Conservation (phyloP, 2,113 vertebrate genomes). For the Pelvicachromis taeniatus region DNA sequence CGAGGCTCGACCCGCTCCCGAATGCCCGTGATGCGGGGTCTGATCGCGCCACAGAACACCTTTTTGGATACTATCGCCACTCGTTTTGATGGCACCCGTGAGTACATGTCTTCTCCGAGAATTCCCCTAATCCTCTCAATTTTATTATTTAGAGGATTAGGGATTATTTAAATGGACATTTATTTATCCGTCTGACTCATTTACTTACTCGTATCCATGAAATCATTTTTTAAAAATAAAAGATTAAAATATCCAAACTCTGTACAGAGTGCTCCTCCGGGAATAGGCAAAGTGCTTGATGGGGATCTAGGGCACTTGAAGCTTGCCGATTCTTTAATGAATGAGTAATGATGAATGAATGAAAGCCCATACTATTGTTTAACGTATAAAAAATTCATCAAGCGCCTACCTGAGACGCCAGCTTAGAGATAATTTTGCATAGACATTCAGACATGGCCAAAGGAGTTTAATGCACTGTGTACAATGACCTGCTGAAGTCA, state of each 20-base stretch:
- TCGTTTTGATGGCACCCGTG: constrained; percentile 72
- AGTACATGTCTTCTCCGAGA: constrained; percentile 14
- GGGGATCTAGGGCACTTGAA: not conserved
- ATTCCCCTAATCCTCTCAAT: not conserved
- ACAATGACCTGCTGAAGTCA: not conserved
- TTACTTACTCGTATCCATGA: not conserved
- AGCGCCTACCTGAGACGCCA: not conserved
- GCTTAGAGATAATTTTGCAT: not conserved
- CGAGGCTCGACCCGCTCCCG: constrained; percentile 67
- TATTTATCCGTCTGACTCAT: not conserved
- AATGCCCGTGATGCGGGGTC: constrained; percentile 68
- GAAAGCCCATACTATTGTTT: not conserved
- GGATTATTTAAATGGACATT: no score
- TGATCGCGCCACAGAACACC: constrained; percentile 70
- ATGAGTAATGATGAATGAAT: constrained; percentile 20
- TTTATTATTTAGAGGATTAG: no score
- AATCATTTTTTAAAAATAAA: accelerated
- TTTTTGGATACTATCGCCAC: constrained; percentile 72
- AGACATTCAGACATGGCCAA: not conserved
- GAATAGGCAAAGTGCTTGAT: not conserved
- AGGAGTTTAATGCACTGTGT: not conserved
- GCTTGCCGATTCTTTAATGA: not conserved
- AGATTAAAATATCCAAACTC: not conserved
- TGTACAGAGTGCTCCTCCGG: accelerated
- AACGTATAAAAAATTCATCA: not conserved